These are phyloP conservation scores for Geotrypetes seraphini DNA, from an alignment of 2,797 vertebrate species.

Conservation along the genomic window DNA sequence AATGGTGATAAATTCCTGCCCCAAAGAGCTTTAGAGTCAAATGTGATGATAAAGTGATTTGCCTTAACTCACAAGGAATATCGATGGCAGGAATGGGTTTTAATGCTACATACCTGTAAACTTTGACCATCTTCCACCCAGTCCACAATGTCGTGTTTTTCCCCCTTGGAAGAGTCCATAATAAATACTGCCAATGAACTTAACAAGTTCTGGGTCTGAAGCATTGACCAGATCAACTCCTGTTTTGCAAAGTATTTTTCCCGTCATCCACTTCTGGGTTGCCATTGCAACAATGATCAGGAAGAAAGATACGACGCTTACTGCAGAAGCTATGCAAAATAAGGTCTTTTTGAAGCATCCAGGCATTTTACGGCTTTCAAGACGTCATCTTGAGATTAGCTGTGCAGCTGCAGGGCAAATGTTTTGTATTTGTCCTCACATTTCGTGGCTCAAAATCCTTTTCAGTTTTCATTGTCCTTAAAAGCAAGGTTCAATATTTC, in stretches of 20 bases:
- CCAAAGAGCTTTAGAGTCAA: no score
- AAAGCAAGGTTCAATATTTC: background rate
- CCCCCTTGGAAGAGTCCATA: conserved; percentile 83
- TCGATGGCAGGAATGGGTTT: no score
- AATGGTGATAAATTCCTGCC: no score
- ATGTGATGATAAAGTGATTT: no score
- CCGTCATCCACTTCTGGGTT: conserved; percentile 78
- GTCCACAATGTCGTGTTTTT: conserved; percentile 81
- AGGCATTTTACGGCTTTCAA: conserved; percentile 63
- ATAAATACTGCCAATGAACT: conserved; percentile 84
- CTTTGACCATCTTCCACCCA: conserved; percentile 71
- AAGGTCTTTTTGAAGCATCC: conserved; percentile 75
- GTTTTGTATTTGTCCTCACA: background rate
- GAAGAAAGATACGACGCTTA: conserved; percentile 71
- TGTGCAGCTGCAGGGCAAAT: background rate
- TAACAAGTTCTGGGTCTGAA: conserved; percentile 73
- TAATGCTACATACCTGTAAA: conserved; percentile 89
- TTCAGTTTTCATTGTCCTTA: background rate
- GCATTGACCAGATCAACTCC: conserved; percentile 90
- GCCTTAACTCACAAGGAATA: no score
- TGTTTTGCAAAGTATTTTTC: conserved; percentile 84
- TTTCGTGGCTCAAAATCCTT: background rate
- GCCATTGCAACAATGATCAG: conserved; percentile 71
- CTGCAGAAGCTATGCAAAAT: conserved; percentile 67
- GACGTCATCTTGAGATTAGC: conserved; percentile 40